Conservation (phyloP, 2,113 vertebrate genomes). For the Herpetotheres cachinnans region DNA sequence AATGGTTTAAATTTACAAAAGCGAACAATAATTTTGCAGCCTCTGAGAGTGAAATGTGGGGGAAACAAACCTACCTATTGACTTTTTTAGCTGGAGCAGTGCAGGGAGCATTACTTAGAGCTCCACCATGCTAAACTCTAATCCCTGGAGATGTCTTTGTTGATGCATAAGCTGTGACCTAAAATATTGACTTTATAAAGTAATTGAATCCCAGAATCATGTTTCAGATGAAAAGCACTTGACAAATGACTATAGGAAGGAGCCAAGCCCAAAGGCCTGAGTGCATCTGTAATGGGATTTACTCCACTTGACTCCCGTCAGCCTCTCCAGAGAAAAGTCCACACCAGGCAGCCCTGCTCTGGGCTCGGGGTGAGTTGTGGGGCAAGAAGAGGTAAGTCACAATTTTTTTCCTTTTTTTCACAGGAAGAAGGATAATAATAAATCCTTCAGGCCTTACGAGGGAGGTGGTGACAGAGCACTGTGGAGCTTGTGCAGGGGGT, state of each 20-base stretch:
- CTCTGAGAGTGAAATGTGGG: slow-evolving; percentile 13
- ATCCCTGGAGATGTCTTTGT: slow-evolving; percentile 48
- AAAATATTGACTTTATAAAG: slow-evolving; percentile 68
- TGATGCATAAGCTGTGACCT: slow-evolving; percentile 53
- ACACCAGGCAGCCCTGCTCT: neutral
- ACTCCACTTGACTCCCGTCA: neutral
- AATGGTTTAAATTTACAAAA: slow-evolving; percentile 27
- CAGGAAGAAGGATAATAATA: neutral
- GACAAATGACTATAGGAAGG: slow-evolving; percentile 37
- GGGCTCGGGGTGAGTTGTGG: neutral
- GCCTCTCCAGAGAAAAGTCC: neutral
- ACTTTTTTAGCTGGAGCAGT: slow-evolving; percentile 2
- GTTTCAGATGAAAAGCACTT: slow-evolving; percentile 58
- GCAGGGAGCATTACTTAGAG: slow-evolving; percentile 10
- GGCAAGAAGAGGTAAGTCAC: neutral
- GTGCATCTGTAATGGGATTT: neutral
- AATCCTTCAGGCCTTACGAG: neutral
- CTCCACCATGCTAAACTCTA: neutral
- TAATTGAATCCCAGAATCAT: slow-evolving; percentile 65
- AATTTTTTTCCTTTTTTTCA: neutral
- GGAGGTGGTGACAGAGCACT: neutral
- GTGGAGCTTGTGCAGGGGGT: too few relatives aligned
- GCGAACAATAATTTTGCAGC: slow-evolving; percentile 26
- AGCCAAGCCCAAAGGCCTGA: neutral
- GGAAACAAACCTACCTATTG: neutral